Conservation (phyloP, 2,113 vertebrate genomes). For the Boulengerochromis microlepis region DNA sequence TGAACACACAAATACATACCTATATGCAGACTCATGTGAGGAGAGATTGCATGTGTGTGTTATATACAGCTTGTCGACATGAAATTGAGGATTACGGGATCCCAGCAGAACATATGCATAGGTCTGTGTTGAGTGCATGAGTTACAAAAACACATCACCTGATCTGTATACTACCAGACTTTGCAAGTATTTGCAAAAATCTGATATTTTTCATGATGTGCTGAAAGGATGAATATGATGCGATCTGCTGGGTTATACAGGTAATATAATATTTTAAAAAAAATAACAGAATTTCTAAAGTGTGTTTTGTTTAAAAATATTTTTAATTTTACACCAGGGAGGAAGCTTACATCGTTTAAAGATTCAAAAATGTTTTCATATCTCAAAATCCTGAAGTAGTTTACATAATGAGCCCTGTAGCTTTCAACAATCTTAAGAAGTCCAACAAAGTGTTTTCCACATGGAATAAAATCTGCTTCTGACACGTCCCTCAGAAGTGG, state of each 20-base stretch:
- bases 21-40: constrained; percentile 21
- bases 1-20: constrained; percentile 24
- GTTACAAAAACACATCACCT: neutral
- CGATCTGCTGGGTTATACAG: neutral
- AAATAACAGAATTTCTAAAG: rapidly evolving
- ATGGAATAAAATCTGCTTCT: neutral
- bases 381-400: neutral
- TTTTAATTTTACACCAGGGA: neutral
- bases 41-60: constrained; percentile 15
- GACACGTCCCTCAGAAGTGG: neutral
- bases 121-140: neutral
- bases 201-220: neutral
- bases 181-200: neutral
- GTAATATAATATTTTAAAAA: neutral
- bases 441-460: neutral
- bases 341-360: neutral
- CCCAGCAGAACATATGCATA: neutral
- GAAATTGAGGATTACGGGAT: neutral
- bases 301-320: neutral
- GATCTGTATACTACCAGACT: neutral
- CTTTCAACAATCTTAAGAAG: neutral
- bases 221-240: neutral
- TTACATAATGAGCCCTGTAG: neutral
- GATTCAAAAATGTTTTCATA: neutral
- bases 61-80: neutral